Evolutionary conservation across 2,888 invertebrate species (phyloP).

Genomic region (Noctua janthe): DNA sequence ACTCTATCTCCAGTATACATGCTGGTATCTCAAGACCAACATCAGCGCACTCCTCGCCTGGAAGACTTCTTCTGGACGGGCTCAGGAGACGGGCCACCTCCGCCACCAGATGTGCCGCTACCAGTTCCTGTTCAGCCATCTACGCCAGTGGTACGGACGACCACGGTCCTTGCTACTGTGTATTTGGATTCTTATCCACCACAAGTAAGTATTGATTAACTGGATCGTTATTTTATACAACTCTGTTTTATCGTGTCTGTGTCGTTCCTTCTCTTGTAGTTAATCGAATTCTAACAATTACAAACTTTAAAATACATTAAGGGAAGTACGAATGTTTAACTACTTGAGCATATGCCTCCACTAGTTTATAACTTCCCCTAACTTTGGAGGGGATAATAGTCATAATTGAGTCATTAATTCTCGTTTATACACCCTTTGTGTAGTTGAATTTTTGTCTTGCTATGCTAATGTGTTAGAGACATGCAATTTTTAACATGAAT

Average conservation of each 20-base stretch:
- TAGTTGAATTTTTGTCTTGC: slow-evolving; percentile 3
- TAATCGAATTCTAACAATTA: slow-evolving; percentile 9
- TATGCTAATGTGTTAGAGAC: slow-evolving; percentile 22
- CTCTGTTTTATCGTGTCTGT: neutral
- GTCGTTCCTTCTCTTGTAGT: neutral
- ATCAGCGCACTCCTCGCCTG: slow-evolving; percentile 89
- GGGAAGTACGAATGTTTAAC: slow-evolving; percentile 2
- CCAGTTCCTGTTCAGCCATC: slow-evolving; percentile 80
- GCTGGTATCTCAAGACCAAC: slow-evolving; percentile 84
- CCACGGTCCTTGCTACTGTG: slow-evolving; percentile 93
- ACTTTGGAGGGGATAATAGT: slow-evolving; percentile 29
- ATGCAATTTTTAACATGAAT: slow-evolving; percentile 25
- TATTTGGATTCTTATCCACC: slow-evolving; percentile 91
- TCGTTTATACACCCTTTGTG: slow-evolving; percentile 30
- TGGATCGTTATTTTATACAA: neutral
- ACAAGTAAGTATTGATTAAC: slow-evolving; percentile 75
- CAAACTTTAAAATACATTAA: slow-evolving; percentile 36
- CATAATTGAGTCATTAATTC: slow-evolving; percentile 52
- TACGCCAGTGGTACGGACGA: slow-evolving; percentile 91
- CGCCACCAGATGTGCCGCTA: slow-evolving; percentile 88
- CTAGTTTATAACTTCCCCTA: slow-evolving; percentile 28
- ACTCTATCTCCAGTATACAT: slow-evolving; percentile 77
- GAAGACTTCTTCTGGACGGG: slow-evolving; percentile 98
- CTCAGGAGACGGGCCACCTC: slow-evolving; percentile 94
- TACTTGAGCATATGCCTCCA: slow-evolving; percentile 17